phyloP scores from a whole-genome alignment of 2,113 vertebrate genomes.

The Equus quagga region DNA sequence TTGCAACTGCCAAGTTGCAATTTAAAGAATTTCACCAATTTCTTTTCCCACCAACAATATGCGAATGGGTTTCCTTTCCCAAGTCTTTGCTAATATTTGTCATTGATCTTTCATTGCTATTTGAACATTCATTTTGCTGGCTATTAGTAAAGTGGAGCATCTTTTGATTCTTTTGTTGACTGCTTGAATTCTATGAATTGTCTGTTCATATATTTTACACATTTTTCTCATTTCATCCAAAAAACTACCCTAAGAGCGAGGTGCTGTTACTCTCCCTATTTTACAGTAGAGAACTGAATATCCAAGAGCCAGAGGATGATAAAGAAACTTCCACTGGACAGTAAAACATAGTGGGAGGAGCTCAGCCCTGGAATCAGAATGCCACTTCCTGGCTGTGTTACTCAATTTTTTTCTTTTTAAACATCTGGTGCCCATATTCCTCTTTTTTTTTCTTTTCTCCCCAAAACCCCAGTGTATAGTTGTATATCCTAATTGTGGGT shows the following conservation, averaged over 20 bases:
- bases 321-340: neutral
- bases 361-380: neutral
- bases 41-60: neutral
- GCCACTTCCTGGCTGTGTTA: neutral
- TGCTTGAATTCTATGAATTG: conserved; percentile 3
- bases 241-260: neutral
- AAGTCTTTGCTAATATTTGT: neutral
- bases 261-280: neutral
- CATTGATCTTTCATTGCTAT: neutral
- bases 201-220: neutral
- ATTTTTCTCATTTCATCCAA: neutral
- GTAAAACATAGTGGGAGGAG: neutral
- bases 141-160: neutral
- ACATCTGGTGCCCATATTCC: too few relatives aligned
- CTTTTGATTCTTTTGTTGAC: neutral
- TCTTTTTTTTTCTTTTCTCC: too few relatives aligned
- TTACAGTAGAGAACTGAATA: neutral
- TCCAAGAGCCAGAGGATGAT: neutral
- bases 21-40: neutral
- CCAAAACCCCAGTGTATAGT: too few relatives aligned
- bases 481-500: too few relatives aligned
- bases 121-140: neutral
- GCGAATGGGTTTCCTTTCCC: neutral
- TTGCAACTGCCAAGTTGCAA: neutral
- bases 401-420: too few relatives aligned